Evolutionary conservation across 2,113 vertebrate genomes (phyloP).

Genomic region (Salvelinus alpinus): DNA sequence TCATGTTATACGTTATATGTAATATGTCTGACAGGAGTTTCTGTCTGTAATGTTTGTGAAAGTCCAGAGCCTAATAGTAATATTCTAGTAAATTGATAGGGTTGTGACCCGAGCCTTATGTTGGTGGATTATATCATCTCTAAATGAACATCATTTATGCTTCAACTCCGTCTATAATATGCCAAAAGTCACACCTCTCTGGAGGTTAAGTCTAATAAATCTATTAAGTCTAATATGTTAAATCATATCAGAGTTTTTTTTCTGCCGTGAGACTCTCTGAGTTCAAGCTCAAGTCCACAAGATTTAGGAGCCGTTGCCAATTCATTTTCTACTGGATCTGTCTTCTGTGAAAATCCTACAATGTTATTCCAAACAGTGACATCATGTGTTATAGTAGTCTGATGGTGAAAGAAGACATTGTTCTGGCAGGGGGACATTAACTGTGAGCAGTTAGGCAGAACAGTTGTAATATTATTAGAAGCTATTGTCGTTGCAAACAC

Average conservation of each 20-base stretch:
- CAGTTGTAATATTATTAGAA: not conserved
- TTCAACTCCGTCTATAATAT: not conserved
- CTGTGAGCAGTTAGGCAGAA: not conserved
- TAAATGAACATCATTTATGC: not conserved
- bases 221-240: not conserved
- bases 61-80: too few species aligned
- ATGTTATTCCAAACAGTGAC: constrained; percentile 7
- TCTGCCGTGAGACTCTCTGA: not conserved
- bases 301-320: not conserved
- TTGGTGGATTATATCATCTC: not conserved
- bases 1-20: too few species aligned
- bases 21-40: too few species aligned
- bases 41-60: too few species aligned
- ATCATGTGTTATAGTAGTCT: not conserved
- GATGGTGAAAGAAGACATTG: not conserved
- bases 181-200: not conserved
- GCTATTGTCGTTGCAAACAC: not conserved
- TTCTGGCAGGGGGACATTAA: not conserved
- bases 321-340: not conserved
- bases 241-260: not conserved
- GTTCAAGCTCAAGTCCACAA: constrained; percentile 13
- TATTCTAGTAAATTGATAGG: too few species aligned
- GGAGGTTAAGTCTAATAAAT: not conserved
- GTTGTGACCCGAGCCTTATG: too few species aligned
- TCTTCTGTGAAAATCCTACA: not conserved